Base-by-base conservation (phyloP, 2,888 invertebrate species). In the Metopia argyrocephala region DNA sequence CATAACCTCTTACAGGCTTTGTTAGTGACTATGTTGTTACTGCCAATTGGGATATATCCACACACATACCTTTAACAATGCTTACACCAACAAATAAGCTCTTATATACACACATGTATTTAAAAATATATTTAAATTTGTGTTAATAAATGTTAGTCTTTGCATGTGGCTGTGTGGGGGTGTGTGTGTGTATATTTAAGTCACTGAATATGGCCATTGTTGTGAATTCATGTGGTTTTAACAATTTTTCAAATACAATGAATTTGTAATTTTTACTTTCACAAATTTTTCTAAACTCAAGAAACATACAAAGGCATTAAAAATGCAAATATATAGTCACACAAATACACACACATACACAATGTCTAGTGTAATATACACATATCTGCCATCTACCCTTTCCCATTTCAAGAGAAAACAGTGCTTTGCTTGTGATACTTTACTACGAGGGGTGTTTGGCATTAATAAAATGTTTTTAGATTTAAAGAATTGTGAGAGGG, bases 191-290 rank as follows among this genome's bases (percentile, higher is more conserved):
- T 15, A 38, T 38, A 38, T 38, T 12, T 38, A 38, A 12, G 25
- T 9, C 7, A 20, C 28, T n/a, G 52, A 5, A 12, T 25, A n/a
- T 74, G 28, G n/a, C 56, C n/a, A 45, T 23, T 74, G 28, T 61
- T 70, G 64, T 74, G 46, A 25, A 74, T 69, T 70, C 70, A 56
- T 75, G 78, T 78, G 81, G 74, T 66, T 78, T 74, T 65, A 54
- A 61, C n/a, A n/a, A 70, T 74, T 70, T 74, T 66, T 52, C 4
- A 38, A 52, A 78, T 65, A 61, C 78, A 81, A 81, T 81, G 70
- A 81, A 74, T 78, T 62, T 76, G 75, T 61, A 79, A 71, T 75
- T 75, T 74, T 69, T 70, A 48, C 38, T 45, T 70, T 61, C 25
- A 59, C 54, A 50, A 50, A 65, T 31, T 66, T 52, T 38, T 61